These are phyloP conservation scores for Pseudopodoces humilis DNA, from an alignment of 2,113 vertebrate species.

Conservation along the genomic window DNA sequence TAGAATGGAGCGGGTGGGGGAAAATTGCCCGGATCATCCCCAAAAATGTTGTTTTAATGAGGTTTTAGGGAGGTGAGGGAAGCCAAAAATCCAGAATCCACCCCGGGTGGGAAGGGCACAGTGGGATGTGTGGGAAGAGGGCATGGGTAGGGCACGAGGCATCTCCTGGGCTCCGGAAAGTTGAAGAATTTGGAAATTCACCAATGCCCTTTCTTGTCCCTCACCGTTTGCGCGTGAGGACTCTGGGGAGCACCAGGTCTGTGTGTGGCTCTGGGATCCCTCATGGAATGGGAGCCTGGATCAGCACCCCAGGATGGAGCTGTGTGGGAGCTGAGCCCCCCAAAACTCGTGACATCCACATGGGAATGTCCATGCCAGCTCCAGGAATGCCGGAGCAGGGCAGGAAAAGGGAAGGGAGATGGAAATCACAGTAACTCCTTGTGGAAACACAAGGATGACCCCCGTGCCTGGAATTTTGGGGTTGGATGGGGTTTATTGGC, in stretches of 20 bases:
- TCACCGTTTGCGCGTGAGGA: fast-evolving
- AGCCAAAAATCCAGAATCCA: fast-evolving
- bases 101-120: fast-evolving
- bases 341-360: fast-evolving
- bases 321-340: background rate
- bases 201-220: background rate
- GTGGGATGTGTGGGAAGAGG: fast-evolving
- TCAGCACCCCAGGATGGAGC: fast-evolving
- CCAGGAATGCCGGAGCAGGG: background rate
- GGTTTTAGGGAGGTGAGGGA: background rate
- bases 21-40: fast-evolving
- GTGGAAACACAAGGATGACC: background rate
- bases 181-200: background rate
- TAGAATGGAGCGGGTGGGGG: background rate
- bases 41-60: background rate
- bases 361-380: fast-evolving
- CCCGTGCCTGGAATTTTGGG: background rate
- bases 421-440: background rate
- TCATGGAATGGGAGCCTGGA: background rate
- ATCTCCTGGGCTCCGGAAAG: background rate
- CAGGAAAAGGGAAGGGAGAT: background rate
- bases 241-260: background rate
- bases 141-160: fast-evolving
- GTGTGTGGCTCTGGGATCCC: background rate
- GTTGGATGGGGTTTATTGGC: background rate